These are phyloP conservation scores for Amblyopsis rosae DNA, from an alignment of 2,113 vertebrate species.

Conservation along the genomic window DNA sequence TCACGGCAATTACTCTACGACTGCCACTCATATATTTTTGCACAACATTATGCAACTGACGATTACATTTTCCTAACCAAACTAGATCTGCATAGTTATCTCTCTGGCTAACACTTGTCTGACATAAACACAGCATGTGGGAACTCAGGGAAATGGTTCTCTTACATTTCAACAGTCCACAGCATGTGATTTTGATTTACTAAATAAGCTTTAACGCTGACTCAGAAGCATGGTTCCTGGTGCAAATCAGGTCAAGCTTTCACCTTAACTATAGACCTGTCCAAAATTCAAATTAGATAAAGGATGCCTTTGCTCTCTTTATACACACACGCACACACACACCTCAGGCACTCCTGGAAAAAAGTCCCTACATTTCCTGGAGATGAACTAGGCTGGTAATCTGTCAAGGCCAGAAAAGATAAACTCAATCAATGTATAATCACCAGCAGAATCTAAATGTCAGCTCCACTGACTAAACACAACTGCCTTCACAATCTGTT, in stretches of 20 bases:
- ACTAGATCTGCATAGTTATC: conserved; percentile 29
- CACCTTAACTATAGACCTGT: conserved; percentile 4
- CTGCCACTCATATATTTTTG: not conserved
- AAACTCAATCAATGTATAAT: conserved; percentile 26
- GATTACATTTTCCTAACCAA: conserved; percentile 13
- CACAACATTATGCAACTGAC: conserved; percentile 37
- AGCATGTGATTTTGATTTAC: conserved; percentile 29
- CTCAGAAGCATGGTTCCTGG: not conserved
- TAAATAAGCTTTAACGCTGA: conserved; percentile 22
- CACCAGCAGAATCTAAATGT: conserved; percentile 44
- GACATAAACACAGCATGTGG: conserved; percentile 32
- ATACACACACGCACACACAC: no score
- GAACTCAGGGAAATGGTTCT: conserved; percentile 46
- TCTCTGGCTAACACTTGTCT: conserved; percentile 21
- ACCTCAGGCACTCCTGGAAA: conserved; percentile 6
- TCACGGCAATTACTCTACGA: conserved; percentile 1
- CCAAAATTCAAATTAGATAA: conserved; percentile 4
- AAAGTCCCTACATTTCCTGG: conserved; percentile 2
- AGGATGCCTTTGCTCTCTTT: not conserved
- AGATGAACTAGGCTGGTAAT: conserved; percentile 3
- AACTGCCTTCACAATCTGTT: conserved; percentile 37
- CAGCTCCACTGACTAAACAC: conserved; percentile 28
- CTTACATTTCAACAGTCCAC: conserved; percentile 21
- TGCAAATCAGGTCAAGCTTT: conserved; percentile 21
- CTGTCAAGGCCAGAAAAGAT: conserved; percentile 14